phyloP scores from a whole-genome alignment of 1,140 invertebrate genomes.

The Glossosoma conforme region DNA sequence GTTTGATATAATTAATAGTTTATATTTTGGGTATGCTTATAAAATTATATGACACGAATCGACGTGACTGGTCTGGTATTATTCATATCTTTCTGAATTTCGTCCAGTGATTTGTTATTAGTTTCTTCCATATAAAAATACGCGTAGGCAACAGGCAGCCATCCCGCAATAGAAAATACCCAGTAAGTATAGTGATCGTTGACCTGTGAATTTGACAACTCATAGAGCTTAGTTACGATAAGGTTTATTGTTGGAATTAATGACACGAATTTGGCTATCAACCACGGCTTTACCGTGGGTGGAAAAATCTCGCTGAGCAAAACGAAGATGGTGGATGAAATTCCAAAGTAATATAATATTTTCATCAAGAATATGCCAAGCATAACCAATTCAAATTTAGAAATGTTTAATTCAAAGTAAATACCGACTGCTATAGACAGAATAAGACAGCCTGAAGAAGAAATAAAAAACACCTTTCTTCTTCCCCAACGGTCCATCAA shows the following conservation, averaged over 20 bases:
- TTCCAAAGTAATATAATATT: constrained; percentile 6
- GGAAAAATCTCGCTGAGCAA: constrained; percentile 11
- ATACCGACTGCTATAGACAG: background rate
- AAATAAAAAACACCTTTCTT: constrained; percentile 1
- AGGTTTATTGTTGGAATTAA: background rate
- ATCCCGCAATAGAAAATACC: background rate
- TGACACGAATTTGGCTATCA: background rate
- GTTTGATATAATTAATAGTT: too few species aligned
- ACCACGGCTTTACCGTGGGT: constrained; percentile 3
- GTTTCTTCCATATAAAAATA: constrained; percentile 9
- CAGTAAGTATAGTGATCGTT: constrained; percentile 7
- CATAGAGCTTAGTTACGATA: constrained; percentile 6
- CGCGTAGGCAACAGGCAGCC: background rate
- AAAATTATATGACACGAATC: background rate
- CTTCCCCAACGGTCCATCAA: constrained; percentile 6
- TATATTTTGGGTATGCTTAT: background rate
- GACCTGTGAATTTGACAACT: background rate
- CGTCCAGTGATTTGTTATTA: constrained; percentile 2
- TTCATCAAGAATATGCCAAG: constrained; percentile 9
- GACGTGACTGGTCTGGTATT: background rate
- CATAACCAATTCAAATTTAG: constrained; percentile 10
- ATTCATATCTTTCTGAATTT: constrained; percentile 9
- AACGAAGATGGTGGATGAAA: background rate
- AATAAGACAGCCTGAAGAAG: constrained; percentile 1
- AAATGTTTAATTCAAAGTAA: background rate